A percentile compares a stretch with the other conserved stretches of the same genome.
Conservation (phyloP, 2,797 vertebrate genomes). For the Odontamblyopus rebecca region DNA sequence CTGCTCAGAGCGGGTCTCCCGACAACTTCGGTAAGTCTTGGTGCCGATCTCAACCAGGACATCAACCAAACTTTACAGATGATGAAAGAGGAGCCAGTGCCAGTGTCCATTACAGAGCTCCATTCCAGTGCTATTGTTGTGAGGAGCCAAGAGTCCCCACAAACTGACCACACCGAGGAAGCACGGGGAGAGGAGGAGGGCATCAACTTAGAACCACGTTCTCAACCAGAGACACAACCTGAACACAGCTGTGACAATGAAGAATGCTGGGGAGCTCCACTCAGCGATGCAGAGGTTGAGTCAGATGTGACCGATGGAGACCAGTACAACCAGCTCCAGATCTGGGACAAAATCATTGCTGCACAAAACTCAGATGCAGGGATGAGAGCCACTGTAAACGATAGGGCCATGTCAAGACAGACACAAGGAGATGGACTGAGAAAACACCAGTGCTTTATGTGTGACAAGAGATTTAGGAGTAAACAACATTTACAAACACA, state of each 20-base stretch:
- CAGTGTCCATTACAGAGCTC: neutral
- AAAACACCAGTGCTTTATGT: neutral
- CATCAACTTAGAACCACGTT: neutral
- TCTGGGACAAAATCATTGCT: neutral
- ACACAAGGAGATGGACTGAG: neutral
- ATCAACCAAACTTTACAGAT: neutral
- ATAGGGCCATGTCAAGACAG: neutral
- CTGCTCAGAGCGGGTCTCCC: neutral
- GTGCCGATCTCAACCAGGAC: neutral
- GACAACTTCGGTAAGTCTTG: neutral
- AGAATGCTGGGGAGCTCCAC: neutral
- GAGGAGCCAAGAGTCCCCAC: neutral
- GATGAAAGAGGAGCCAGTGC: neutral
- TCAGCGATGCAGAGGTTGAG: neutral
- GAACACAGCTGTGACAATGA: neutral
- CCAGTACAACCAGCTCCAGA: neutral
- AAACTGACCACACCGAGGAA: neutral
- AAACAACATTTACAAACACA: conserved; percentile 2
- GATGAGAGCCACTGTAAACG: neutral
- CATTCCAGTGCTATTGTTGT: neutral
- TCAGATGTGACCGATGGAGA: neutral
- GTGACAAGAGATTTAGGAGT: neutral
- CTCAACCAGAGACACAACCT: neutral
- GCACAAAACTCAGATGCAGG: neutral
- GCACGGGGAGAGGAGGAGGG: neutral